phyloP scores from a whole-genome alignment of 2,797 vertebrate species.

The Gouania willdenowi region DNA sequence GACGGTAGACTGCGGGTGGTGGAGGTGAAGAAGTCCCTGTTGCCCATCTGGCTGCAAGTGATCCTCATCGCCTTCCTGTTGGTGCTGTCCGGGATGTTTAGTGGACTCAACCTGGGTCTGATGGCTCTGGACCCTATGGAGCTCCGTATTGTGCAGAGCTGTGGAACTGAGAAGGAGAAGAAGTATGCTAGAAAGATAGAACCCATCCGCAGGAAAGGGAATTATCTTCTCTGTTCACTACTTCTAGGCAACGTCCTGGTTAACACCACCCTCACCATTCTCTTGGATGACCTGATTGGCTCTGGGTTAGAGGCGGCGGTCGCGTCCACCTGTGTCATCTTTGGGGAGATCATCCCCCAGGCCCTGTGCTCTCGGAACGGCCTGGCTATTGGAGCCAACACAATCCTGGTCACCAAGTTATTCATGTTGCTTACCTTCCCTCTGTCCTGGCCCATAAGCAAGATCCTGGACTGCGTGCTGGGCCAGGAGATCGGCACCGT shows the following conservation, averaged over 20 bases:
- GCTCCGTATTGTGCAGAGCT: no score
- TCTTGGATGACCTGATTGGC: no score
- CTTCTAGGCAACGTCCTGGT: constrained; percentile 93
- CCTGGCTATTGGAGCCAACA: constrained; percentile 92
- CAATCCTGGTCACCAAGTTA: constrained; percentile 87
- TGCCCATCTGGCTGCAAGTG: no score
- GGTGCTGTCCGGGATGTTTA: constrained; percentile 92
- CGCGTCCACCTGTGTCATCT: constrained; percentile 91
- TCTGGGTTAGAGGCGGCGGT: constrained; percentile 86
- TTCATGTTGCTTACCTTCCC: constrained; percentile 96
- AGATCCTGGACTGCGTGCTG: constrained; percentile 85
- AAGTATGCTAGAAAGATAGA: constrained; percentile 83
- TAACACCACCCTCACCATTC: no score
- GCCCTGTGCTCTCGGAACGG: constrained; percentile 95
- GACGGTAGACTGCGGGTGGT: constrained; percentile 81
- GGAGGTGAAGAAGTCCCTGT: constrained; percentile 81
- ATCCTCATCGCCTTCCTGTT: constrained; percentile 79
- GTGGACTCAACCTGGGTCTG: constrained; percentile 91
- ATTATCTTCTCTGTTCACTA: constrained; percentile 91
- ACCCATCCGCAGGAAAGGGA: no score
- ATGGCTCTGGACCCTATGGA: constrained; percentile 97
- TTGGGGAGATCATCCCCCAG: constrained; percentile 94
- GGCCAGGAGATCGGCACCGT: constrained; percentile 97
- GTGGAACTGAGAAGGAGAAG: constrained; percentile 89
- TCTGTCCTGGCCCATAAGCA: constrained; percentile 91